Evolutionary conservation across 2,113 vertebrate genomes (phyloP), one percentile per base, ranked within the genome.

Genomic region (Camelus bactrianus): DNA sequence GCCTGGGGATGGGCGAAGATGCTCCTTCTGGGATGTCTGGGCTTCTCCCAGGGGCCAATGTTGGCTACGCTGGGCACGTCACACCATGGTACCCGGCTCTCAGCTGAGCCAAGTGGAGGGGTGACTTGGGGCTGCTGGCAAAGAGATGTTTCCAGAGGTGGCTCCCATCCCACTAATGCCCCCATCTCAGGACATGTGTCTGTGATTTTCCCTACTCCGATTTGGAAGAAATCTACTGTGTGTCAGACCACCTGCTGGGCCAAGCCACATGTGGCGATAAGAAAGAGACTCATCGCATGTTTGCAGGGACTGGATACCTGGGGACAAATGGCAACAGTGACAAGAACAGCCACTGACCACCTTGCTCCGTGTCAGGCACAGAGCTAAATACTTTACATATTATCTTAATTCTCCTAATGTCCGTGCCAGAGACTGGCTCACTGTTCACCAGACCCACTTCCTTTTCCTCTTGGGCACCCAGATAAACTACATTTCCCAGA

Each of bases 401-500:
- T 38, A 22, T 65, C n/a, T 62, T 48, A 38, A 67, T 30, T 75
- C 38, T 76, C 26, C 2, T 35, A 15, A 76, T 10, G 22, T 38
- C 65, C 24, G 46, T 13, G 50, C 56, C 72, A 46, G 92, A 75
- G 46, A 69, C 35, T 26, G n/a, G 58, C 65, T 95, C 58, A 22
- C 70, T 6, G 14, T n/a, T 70, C 38, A 48, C 65, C 62, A 81
- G 72, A 92, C 4, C 26, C 30, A 11, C 35, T 81, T 95, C 88
- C 48, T 84, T 76, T 81, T 35, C 67, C 65, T 89, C 84, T 46
- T 38, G 42, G 72, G 73, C 54, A 17, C 22, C 8, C 7, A 48
- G 24, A 48, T 94, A 35, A 69, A 95, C 93, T 96, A 96, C 96
- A 96, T 89, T 95, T 97, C 96, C 96, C 97, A 98, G 95, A 16